These are phyloP conservation scores for Pecten maximus DNA, from an alignment of 2,888 invertebrate genomes.

Conservation along the genomic window DNA sequence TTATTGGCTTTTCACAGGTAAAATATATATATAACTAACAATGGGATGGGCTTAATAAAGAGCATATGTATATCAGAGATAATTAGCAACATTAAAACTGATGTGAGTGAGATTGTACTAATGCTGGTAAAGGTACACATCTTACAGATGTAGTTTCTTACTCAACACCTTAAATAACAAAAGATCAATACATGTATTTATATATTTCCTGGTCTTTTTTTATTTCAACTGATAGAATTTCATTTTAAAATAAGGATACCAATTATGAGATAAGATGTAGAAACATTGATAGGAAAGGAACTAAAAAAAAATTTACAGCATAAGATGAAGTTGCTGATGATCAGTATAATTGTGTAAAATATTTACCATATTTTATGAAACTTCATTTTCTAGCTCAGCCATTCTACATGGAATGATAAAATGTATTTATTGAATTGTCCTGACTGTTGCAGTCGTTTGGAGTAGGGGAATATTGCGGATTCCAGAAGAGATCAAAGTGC, in stretches of 20 bases:
- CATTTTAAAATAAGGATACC: too few species aligned
- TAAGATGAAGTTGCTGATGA: not conserved
- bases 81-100: not conserved
- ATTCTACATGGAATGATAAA: not conserved
- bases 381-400: not conserved
- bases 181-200: too few species aligned
- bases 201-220: too few species aligned
- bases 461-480: constrained; percentile 84
- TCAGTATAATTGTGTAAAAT: not conserved
- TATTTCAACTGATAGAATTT: too few species aligned
- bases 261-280: too few species aligned
- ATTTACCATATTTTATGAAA: not conserved
- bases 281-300: too few species aligned
- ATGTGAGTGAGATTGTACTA: not conserved
- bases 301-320: not conserved
- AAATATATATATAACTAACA: too few species aligned
- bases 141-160: too few species aligned
- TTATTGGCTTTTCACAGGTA: too few species aligned
- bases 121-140: not conserved
- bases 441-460: constrained; percentile 84
- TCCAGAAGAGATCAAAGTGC: constrained; percentile 81
- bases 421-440: not conserved
- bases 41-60: not conserved
- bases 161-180: too few species aligned
- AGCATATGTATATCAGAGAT: not conserved